Evolutionary conservation across 30 jellyfish, hydroid and myxozoan species (phyloP), one percentile per base, ranked within the genome.

Genomic region (Clytia hemisphaerica): DNA sequence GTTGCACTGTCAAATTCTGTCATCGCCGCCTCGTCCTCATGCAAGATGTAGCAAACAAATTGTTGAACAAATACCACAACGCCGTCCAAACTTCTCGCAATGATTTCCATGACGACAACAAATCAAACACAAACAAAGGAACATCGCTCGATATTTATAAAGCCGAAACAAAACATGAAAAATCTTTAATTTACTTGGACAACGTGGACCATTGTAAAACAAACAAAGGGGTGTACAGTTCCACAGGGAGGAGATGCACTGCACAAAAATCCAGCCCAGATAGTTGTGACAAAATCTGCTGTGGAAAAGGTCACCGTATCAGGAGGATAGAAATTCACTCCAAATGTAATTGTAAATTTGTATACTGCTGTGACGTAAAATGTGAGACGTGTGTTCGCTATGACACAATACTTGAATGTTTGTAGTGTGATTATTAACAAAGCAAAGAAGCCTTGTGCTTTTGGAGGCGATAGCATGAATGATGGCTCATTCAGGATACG

Each of bases 341-440:
- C 28, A 71, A 78, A 24, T 89, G 98, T 45, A 42, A 51, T 22
- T 89, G 98, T 58, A 81, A 72, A 42, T 89, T 81, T 71, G 79
- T 89, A 6, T 80, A 82, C 85, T 89, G 98, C 49, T 89, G 98
- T 47, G 51, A 82, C 31, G 98, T 89, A 55, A 66, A 65, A 29
- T 89, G 98, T 38, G 88, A 81, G 10, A 67, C 35, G 2, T 89
- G 98, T 45, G 71, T 18, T 6, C 54, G 79, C 37, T 34, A 15
- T 14, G 37, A 58, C 35, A 54, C 54, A 69, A 49, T 54, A 22
- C 57, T 50, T 64, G 79, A 54, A 51, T 72, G 84, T 30, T 22
- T 54, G 32, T 72, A 35, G 54, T 16, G 10, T n/a, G n/a, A n/a
- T n/a, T n/a, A n/a, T n/a, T n/a, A n/a, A n/a, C n/a, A n/a, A n/a